phyloP scores from a whole-genome alignment of 23 tunicate species.

The Trididemnum clinides region DNA sequence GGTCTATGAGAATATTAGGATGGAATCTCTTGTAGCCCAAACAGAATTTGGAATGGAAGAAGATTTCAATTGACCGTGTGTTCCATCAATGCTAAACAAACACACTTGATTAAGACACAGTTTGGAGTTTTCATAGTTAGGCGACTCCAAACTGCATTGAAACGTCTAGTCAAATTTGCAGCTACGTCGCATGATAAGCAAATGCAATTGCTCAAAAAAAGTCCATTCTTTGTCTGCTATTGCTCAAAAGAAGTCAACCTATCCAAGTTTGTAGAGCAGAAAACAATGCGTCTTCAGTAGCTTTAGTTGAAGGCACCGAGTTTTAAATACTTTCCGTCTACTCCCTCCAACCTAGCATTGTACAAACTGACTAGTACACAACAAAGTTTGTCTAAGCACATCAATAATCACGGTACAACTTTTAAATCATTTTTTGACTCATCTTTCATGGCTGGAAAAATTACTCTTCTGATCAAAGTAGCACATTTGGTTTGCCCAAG shows the following conservation, averaged over 20 bases:
- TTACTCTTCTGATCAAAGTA: neutral
- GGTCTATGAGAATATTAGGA: neutral
- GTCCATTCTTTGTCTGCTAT: neutral
- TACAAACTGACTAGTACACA: neutral
- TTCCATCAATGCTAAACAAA: neutral
- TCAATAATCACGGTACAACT: neutral
- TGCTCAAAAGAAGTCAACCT: neutral
- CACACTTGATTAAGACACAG: neutral
- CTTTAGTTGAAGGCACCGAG: neutral
- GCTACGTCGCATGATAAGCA: neutral
- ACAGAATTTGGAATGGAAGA: neutral
- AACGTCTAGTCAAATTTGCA: neutral
- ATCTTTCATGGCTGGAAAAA: neutral
- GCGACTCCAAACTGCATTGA: neutral
- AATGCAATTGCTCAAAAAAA: neutral
- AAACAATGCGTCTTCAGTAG: neutral
- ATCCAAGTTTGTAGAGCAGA: neutral
- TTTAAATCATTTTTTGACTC: neutral
- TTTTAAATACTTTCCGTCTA: neutral
- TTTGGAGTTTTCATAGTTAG: neutral
- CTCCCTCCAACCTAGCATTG: neutral
- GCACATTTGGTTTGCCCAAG: neutral
- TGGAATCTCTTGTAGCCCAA: neutral
- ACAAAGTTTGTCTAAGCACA: neutral
- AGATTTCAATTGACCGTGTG: neutral